Evolutionary conservation across 2,797 vertebrate species (phyloP).

Genomic region (Chaetodon trifasciatus): DNA sequence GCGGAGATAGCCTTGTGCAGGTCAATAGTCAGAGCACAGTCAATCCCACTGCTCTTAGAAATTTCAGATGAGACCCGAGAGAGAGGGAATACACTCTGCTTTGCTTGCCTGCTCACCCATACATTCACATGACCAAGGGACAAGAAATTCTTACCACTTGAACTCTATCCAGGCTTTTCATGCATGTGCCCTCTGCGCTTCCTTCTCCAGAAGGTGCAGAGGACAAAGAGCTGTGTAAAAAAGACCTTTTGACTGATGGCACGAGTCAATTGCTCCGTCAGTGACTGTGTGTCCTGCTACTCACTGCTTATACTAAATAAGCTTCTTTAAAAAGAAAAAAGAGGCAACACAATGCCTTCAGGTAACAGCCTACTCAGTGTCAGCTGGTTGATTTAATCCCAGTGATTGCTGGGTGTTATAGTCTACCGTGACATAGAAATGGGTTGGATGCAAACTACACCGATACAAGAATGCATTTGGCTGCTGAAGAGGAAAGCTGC

Average conservation of each 20-base stretch:
- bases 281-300: slow-evolving; percentile 12
- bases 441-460: slow-evolving; percentile 53
- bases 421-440: slow-evolving; percentile 56
- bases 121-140: slow-evolving; percentile 20
- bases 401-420: slow-evolving; percentile 60
- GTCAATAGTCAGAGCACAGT: slow-evolving; percentile 70
- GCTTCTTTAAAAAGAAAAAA: slow-evolving; percentile 37
- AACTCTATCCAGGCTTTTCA: slow-evolving; percentile 24
- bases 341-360: slow-evolving; percentile 40
- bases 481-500: slow-evolving; percentile 43
- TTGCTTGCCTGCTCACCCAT: slow-evolving; percentile 31
- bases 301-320: slow-evolving; percentile 46
- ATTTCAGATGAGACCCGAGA: slow-evolving; percentile 53
- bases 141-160: slow-evolving; percentile 1
- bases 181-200: neutral
- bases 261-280: slow-evolving; percentile 3
- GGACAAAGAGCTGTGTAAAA: neutral
- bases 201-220: slow-evolving; percentile 9
- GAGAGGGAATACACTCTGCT: slow-evolving; percentile 23
- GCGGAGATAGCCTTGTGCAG: slow-evolving; percentile 55
- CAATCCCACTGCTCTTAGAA: slow-evolving; percentile 61
- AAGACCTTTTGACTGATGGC: slow-evolving; percentile 30
- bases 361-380: slow-evolving; percentile 59
- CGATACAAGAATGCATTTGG: slow-evolving; percentile 48
- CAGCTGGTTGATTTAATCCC: slow-evolving; percentile 65